phyloP scores from a whole-genome alignment of 1,140 invertebrate species.

The Ceratitis capitata region DNA sequence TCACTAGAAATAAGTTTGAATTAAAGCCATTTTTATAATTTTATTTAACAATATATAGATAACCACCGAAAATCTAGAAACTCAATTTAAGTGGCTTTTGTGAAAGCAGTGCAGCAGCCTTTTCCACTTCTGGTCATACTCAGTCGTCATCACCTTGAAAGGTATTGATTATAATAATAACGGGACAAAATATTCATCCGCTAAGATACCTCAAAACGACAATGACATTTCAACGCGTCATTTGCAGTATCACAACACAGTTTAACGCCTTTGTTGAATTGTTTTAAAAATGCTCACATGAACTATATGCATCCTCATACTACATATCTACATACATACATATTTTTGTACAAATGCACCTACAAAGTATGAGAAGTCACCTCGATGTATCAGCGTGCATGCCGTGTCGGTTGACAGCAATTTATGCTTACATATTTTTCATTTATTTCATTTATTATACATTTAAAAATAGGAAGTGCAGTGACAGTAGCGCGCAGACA shows the following conservation, averaged over 20 bases:
- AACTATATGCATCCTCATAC: neutral
- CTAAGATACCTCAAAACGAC: neutral
- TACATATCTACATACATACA: neutral
- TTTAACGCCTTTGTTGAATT: neutral
- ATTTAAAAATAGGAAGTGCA: slow-evolving; percentile 4
- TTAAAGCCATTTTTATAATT: too few relatives aligned
- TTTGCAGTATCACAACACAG: neutral
- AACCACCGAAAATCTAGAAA: too few relatives aligned
- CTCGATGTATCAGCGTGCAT: slow-evolving; percentile 3
- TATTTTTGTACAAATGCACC: neutral
- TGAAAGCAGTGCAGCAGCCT: too few relatives aligned
- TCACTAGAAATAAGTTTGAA: too few relatives aligned
- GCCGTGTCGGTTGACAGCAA: neutral
- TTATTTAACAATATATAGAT: too few relatives aligned
- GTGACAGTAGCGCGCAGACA: neutral
- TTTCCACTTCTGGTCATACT: neutral
- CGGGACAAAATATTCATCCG: neutral
- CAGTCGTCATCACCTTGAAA: neutral
- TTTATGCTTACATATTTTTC: neutral
- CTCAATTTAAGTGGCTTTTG: too few relatives aligned
- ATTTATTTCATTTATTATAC: neutral
- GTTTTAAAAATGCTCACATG: neutral
- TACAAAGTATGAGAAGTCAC: neutral
- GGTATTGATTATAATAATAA: neutral
- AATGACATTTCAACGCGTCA: neutral